Base-by-base conservation (phyloP, 2,113 vertebrate species). In the Mobula hypostoma region DNA sequence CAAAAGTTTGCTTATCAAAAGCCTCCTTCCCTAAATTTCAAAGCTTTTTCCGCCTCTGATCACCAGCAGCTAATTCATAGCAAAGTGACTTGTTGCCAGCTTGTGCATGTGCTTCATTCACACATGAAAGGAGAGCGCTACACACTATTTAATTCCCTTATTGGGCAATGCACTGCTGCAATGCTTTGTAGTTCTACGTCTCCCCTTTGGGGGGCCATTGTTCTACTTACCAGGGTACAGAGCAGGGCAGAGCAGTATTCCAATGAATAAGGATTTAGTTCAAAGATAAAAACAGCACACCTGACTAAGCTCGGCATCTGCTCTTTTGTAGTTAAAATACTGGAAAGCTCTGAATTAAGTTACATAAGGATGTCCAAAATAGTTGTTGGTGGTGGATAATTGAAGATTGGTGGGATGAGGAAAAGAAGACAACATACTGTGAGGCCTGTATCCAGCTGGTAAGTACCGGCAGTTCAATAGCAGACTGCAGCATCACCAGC, bases 271-370 rank as follows among this genome's bases (percentile, higher is more conserved):
- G 58, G 58, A 11, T 61, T 87, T 63, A 63, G 58, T 88, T 66
- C 29, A 88, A 88, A 66, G 1, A 27, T n/a, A 14, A 88, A 87
- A 87, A 87, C n/a, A 87, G 29, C 29, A 63, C 29, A 58, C 12
- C 61, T 11, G 14, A n/a, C 21, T 1, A 87, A n/a, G 61, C 24
- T 63, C 15, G 66, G 12, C 14, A 32, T 27, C 5, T 87, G 56
- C 83, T 87, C 58, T 87, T 88, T 66, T 66, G 85, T 66, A 15
- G n/a, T 88, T 66, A 88, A 88, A 88, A 32, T 32, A 88, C 27
- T n/a, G 29, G 4, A n/a, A n/a, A 88, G 19, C 12, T 66, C 85
- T 66, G 27, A 32, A 66, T 66, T 61, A 61, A 87, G 58, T 32
- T 66, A 66, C 14, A 4, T 11, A 83, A 83, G 58, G 58, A 82